Percentiles rank a stretch among this genome's conserved stretches.
phyloP scores from a whole-genome alignment of 1,140 invertebrate species.

The Drosophila nigromelanica region DNA sequence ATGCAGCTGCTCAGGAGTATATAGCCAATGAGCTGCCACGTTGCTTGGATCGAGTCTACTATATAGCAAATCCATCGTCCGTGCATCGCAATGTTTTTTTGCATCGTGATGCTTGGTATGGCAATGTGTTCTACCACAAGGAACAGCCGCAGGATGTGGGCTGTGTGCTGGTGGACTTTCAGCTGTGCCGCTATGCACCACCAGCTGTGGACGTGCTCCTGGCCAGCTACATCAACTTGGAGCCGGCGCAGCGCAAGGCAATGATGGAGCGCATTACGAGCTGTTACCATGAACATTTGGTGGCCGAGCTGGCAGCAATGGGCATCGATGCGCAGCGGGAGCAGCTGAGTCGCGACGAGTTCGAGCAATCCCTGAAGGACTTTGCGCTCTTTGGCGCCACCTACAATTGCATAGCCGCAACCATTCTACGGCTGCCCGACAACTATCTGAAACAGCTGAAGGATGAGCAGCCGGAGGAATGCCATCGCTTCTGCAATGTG shows the following conservation, averaged over 20 bases:
- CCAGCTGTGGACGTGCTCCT: conserved; percentile 85
- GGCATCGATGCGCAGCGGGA: conserved; percentile 41
- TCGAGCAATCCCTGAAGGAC: conserved; percentile 62
- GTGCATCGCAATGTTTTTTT: conserved; percentile 85
- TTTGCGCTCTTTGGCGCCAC: conserved; percentile 63
- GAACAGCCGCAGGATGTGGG: conserved; percentile 65
- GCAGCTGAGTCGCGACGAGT: conserved; percentile 44
- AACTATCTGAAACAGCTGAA: conserved; percentile 72
- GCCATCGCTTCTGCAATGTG: conserved; percentile 71
- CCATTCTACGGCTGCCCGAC: conserved; percentile 60
- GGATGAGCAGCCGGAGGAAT: conserved; percentile 49
- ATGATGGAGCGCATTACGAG: conserved; percentile 25
- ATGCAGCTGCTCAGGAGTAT: conserved; percentile 44
- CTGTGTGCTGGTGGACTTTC: conserved; percentile 87
- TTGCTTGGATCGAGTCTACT: conserved; percentile 64
- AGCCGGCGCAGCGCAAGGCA: conserved; percentile 43
- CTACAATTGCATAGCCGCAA: conserved; percentile 73
- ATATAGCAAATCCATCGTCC: conserved; percentile 77
- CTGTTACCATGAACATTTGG: conserved; percentile 46
- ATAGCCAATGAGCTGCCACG: conserved; percentile 66
- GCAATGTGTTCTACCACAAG: conserved; percentile 87
- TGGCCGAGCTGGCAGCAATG: conserved; percentile 40
- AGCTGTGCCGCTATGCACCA: conserved; percentile 85
- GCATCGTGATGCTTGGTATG: conserved; percentile 87
- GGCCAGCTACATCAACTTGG: conserved; percentile 65